Base-by-base conservation (phyloP, 1,140 invertebrate genomes). In the Neotoxoptera formosana region DNA sequence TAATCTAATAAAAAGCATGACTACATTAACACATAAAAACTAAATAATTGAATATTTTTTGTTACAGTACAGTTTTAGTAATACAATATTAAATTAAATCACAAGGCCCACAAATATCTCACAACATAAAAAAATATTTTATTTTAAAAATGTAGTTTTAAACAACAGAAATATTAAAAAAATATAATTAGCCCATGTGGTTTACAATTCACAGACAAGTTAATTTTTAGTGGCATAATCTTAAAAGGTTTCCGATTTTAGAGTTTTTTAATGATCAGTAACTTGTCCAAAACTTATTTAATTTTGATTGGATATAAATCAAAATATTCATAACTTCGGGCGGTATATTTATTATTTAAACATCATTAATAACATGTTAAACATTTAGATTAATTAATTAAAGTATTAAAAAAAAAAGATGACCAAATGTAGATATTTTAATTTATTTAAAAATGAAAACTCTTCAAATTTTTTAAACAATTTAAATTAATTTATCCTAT, bases 11-110 rank as follows among this genome's bases (percentile, higher is more conserved):
- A 60, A 89, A 90, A 90, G 53, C 89, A 30, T 45, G 34, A 67
- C 56, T 90, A 90, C 88, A 45, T 90, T 25, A 60, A 67, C 89
- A 67, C 89, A 60, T 89, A 67, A 20, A 90, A 60, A 90, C 89
- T n/a, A 60, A 90, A 90, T 90, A 67, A 47, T 45, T 41, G 11
- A 7, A 60, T 60, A 60, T 67, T 21, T 23, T 53, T 89, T 23
- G 9, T 23, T 53, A 53, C 8, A 53, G 21, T 53, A 53, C 47
- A 51, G 47, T 51, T 4, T 45, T 53, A 53, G 20, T 89, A 34
- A 53, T 36, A 36, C 23, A 56, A 1, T 36, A 89, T 34, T 53
- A 56, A 23, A 23, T 89, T 36, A 89, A 53, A 89, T 89, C 51
- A 89, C 87, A 36, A 89, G 51, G 87, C 87, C 87, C 87, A 89